Conservation (phyloP, 2,113 vertebrate genomes). For the Dasyurus viverrinus region DNA sequence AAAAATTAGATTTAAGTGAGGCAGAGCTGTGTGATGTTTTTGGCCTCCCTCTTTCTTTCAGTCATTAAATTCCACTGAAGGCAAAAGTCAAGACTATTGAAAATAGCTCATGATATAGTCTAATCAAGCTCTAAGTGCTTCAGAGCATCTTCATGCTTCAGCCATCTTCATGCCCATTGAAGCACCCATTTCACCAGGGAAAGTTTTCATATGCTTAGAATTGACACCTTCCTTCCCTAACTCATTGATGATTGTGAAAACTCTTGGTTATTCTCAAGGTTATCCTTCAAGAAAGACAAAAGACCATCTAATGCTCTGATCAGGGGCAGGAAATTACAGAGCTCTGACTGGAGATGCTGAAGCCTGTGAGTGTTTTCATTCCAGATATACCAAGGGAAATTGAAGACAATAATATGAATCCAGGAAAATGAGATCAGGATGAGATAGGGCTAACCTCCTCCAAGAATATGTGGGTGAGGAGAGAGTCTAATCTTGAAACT, state of each 20-base stretch:
- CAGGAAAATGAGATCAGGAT: background rate
- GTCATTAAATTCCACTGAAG: no score
- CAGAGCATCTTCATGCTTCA: background rate
- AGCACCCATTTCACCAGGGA: no score
- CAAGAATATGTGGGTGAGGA: background rate
- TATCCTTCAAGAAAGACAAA: background rate
- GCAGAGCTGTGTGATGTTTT: no score
- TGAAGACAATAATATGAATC: background rate
- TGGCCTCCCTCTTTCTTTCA: no score
- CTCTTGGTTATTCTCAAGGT: no score
- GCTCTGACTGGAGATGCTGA: background rate
- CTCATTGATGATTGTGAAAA: no score
- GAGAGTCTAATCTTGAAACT: background rate
- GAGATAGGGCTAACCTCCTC: background rate
- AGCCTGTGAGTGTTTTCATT: background rate
- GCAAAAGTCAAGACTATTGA: no score
- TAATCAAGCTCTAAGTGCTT: background rate
- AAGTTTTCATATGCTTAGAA: no score
- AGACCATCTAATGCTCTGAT: background rate
- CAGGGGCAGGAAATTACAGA: background rate
- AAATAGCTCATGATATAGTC: background rate
- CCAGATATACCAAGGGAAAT: background rate
- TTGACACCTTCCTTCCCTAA: no score
- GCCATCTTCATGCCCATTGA: background rate
- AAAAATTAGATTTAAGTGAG: no score